Evolutionary conservation across 2,797 vertebrate genomes (phyloP).

Genomic region (Mormyrops attenuatus): DNA sequence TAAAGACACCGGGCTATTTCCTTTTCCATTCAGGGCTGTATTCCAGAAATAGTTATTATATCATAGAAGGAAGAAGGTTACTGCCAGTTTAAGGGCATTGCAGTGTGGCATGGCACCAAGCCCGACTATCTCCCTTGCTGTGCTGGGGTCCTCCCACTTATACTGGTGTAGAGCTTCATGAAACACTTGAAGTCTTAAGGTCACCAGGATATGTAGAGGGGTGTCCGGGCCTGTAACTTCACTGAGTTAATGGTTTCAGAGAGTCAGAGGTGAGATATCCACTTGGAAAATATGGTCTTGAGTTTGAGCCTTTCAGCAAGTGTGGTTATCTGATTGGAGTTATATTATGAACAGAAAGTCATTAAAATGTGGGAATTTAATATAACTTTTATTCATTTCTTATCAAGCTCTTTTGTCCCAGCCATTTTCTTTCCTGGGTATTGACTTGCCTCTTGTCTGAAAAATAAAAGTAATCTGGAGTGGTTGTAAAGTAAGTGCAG

Average conservation of each 20-base stretch:
- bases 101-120: background rate
- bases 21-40: background rate
- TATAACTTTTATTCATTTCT: constrained; percentile 36
- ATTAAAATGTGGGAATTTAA: constrained; percentile 30
- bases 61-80: background rate
- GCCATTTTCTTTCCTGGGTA: constrained; percentile 33
- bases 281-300: constrained; percentile 11
- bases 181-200: background rate
- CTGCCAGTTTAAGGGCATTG: background rate
- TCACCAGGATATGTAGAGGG: background rate
- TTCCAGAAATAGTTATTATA: background rate
- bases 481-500: constrained; percentile 55
- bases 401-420: constrained; percentile 28
- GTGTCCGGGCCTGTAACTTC: constrained; percentile 6
- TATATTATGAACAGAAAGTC: background rate
- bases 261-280: constrained; percentile 31
- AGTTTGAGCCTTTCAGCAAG: background rate
- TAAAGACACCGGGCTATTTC: background rate
- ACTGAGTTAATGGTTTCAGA: constrained; percentile 20
- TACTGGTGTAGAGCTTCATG: background rate
- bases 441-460: constrained; percentile 25
- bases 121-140: background rate
- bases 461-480: constrained; percentile 41
- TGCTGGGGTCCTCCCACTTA: background rate
- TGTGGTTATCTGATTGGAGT: background rate